A percentile compares a stretch with the other conserved stretches of the same genome.
Conservation (phyloP, 1,140 invertebrate genomes). For the Bacillus rossius region DNA sequence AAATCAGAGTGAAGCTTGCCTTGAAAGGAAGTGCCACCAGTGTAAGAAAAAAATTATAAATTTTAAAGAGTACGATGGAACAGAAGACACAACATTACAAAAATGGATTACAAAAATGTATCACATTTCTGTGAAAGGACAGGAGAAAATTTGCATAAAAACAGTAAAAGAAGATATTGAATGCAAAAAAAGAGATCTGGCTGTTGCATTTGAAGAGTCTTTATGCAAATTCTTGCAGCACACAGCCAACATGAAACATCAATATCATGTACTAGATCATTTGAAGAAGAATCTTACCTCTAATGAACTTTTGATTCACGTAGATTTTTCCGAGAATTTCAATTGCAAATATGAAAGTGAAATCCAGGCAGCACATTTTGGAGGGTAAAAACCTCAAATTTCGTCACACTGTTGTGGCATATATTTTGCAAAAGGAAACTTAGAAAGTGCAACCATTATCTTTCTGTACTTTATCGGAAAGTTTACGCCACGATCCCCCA, state of each 20-base stretch:
- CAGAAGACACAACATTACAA: constrained; percentile 2
- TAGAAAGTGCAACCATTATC: constrained; percentile 15
- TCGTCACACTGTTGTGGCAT: constrained; percentile 24
- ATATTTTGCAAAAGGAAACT: constrained; percentile 14
- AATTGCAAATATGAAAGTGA: constrained; percentile 32
- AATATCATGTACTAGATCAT: constrained; percentile 27
- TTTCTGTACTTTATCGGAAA: constrained; percentile 24
- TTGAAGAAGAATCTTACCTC: constrained; percentile 29
- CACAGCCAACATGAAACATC: constrained; percentile 27
- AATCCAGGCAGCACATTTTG: constrained; percentile 36
- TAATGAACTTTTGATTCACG: constrained; percentile 30
- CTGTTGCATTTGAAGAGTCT: constrained; percentile 12
- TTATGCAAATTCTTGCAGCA: constrained; percentile 23
- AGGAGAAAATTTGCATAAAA: constrained; percentile 13
- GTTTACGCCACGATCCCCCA: constrained; percentile 16
- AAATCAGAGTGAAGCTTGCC: constrained; percentile 20
- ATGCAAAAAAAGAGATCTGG: constrained; percentile 21
- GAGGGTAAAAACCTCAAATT: constrained; percentile 28
- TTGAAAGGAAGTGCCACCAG: constrained; percentile 6
- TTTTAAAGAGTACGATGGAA: neutral
- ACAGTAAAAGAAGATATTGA: constrained; percentile 18
- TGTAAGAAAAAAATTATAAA: neutral
- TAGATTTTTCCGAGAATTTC: constrained; percentile 39
- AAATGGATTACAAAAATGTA: constrained; percentile 1
- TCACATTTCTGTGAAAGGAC: constrained; percentile 17